These are phyloP conservation scores for Cliona cf. orientalis DNA, from an alignment of 37 sponge, comb jelly and placozoan genomes.

Conservation along the genomic window DNA sequence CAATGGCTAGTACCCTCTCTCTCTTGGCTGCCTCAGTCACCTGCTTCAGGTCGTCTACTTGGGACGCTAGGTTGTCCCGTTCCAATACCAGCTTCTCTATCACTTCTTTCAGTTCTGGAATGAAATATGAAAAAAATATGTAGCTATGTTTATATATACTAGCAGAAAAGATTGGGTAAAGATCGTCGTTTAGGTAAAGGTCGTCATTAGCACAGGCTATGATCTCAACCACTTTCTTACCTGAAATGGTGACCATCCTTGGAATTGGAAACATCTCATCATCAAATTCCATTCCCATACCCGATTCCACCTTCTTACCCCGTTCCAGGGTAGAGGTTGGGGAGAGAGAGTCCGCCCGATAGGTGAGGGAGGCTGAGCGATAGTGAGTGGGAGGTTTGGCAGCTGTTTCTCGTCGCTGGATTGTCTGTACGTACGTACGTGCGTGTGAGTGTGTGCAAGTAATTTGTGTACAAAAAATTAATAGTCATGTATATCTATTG, in stretches of 20 bases:
- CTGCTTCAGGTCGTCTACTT: slow-evolving; percentile 41
- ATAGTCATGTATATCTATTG: background rate
- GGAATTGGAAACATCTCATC: background rate
- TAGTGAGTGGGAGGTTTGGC: background rate
- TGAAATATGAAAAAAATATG: too few relatives aligned
- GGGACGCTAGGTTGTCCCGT: slow-evolving; percentile 8
- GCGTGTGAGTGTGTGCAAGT: slow-evolving; percentile 21
- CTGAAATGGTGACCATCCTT: background rate
- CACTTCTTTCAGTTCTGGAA: slow-evolving; percentile 18
- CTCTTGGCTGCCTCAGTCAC: slow-evolving; percentile 59
- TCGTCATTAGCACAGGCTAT: background rate
- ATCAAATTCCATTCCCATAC: slow-evolving; percentile 15
- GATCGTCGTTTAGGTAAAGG: too few relatives aligned
- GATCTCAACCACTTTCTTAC: background rate
- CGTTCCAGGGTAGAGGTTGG: slow-evolving; percentile 12
- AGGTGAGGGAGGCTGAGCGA: slow-evolving; percentile 19
- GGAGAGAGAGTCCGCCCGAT: background rate
- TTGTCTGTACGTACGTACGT: slow-evolving; percentile 7
- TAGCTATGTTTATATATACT: too few relatives aligned
- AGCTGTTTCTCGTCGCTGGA: background rate
- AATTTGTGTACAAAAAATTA: background rate
- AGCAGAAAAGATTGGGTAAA: too few relatives aligned
- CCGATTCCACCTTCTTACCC: background rate
- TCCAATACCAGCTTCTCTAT: slow-evolving; percentile 33
- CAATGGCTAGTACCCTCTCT: slow-evolving; percentile 66